These are phyloP conservation scores for Acanthiza pusilla DNA, from an alignment of 2,797 vertebrate species.

Conservation along the genomic window DNA sequence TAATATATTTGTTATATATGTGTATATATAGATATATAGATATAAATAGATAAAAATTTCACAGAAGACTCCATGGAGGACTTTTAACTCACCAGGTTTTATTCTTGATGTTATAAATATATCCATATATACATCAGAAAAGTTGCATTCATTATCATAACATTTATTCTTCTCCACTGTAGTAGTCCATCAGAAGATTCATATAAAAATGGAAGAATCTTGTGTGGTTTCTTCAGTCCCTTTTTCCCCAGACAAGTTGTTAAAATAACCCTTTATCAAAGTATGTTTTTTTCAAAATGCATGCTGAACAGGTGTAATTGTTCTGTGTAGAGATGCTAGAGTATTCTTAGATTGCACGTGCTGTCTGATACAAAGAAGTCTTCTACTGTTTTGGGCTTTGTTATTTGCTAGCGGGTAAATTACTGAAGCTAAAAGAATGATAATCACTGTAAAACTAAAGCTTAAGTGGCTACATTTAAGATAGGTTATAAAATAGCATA, in stretches of 20 bases:
- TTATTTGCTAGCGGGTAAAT: not conserved
- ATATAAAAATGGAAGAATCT: not conserved
- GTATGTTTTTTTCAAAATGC: not conserved
- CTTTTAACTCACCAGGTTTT: not conserved
- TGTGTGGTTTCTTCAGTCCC: not conserved
- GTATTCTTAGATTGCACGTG: not conserved
- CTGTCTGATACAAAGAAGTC: not conserved
- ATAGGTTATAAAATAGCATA: not conserved
- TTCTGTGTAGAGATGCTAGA: not conserved
- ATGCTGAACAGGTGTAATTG: not conserved
- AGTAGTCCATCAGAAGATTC: not conserved
- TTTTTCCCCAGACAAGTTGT: not conserved
- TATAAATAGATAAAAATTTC: not conserved
- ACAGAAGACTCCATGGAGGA: not conserved
- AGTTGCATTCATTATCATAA: not conserved
- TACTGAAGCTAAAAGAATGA: not conserved
- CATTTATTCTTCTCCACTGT: not conserved
- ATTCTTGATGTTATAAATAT: too few relatives aligned
- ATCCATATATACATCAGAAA: not conserved
- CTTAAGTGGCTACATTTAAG: not conserved
- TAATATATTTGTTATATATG: not conserved
- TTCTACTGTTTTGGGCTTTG: not conserved
- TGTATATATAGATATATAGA: not conserved
- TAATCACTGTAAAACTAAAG: not conserved
- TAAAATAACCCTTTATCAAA: not conserved